Evolutionary conservation across 2,888 invertebrate species (phyloP).

Genomic region (Girardia tigrina): DNA sequence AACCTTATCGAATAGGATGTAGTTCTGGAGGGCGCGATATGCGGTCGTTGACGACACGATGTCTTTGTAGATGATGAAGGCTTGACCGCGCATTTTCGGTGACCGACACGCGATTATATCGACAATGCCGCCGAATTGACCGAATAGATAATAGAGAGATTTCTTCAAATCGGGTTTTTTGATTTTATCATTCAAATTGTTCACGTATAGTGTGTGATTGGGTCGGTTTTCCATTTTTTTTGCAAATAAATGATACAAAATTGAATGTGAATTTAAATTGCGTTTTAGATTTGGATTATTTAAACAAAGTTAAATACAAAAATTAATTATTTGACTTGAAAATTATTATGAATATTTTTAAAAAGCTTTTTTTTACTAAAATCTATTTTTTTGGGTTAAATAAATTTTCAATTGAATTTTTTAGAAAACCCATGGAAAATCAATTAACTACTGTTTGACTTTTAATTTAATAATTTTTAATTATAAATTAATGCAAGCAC

Average conservation of each 20-base stretch:
- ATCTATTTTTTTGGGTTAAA: too few species aligned
- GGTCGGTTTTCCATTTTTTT: slow-evolving; percentile 65
- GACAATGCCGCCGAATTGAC: slow-evolving; percentile 93
- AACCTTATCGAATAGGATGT: slow-evolving; percentile 72
- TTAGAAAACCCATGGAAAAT: too few species aligned
- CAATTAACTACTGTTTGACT: too few species aligned
- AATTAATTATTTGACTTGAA: too few species aligned
- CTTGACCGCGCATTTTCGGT: slow-evolving; percentile 91
- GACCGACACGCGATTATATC: slow-evolving; percentile 92
- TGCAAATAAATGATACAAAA: background rate
- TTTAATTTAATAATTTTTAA: too few species aligned
- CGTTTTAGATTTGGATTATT: too few species aligned
- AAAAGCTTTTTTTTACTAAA: too few species aligned
- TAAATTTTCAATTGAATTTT: too few species aligned
- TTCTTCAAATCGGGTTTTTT: slow-evolving; percentile 92
- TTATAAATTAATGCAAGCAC: too few species aligned
- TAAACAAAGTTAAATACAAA: too few species aligned
- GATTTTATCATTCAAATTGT: slow-evolving; percentile 94
- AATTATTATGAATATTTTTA: too few species aligned
- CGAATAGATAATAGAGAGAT: slow-evolving; percentile 93
- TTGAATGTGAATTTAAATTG: background rate
- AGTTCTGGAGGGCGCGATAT: slow-evolving; percentile 87
- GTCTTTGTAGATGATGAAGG: slow-evolving; percentile 96
- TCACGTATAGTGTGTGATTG: slow-evolving; percentile 95
- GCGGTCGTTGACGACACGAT: slow-evolving; percentile 89